A percentile compares a stretch with the other conserved stretches of the same genome.
Evolutionary conservation across 2,113 vertebrate genomes (phyloP).

Genomic region (Antigone vipio): DNA sequence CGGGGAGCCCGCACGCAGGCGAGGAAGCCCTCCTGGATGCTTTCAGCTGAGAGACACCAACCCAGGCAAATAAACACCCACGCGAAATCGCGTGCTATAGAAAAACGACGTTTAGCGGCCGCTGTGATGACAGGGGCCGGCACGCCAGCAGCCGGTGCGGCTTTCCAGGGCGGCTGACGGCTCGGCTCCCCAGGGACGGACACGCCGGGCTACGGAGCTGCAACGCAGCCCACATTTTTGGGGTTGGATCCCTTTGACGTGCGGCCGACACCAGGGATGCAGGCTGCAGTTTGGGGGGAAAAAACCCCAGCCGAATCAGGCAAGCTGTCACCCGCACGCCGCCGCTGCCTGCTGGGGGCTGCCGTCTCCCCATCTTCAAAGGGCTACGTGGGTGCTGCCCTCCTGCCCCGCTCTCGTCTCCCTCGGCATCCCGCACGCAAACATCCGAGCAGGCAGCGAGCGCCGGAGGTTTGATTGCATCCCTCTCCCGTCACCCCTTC

Average conservation of each 20-base stretch:
- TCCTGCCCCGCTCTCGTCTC: not conserved
- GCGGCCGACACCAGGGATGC: too few species aligned
- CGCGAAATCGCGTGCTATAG: rapidly evolving
- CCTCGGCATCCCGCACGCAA: not conserved
- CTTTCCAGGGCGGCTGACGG: not conserved
- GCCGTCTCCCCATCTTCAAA: not conserved
- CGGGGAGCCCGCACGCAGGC: rapidly evolving
- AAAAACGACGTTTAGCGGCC: not conserved
- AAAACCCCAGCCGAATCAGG: not conserved
- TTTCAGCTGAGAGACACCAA: not conserved
- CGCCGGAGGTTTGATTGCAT: not conserved
- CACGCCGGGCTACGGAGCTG: not conserved
- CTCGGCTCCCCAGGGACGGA: not conserved
- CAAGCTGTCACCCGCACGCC: not conserved
- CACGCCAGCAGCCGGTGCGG: rapidly evolving
- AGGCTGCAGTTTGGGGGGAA: too few species aligned
- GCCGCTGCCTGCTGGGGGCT: not conserved
- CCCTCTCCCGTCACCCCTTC: not conserved
- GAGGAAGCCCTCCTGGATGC: not conserved
- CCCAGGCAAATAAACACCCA: not conserved
- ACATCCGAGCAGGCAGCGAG: not conserved
- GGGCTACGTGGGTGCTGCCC: not conserved
- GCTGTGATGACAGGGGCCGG: not conserved
- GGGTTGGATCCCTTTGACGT: not conserved
- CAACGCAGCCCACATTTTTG: rapidly evolving